Evolutionary conservation across 2,797 vertebrate genomes (phyloP), one percentile per base, ranked within the genome.

Genomic region (Lagorchestes hirsutus): DNA sequence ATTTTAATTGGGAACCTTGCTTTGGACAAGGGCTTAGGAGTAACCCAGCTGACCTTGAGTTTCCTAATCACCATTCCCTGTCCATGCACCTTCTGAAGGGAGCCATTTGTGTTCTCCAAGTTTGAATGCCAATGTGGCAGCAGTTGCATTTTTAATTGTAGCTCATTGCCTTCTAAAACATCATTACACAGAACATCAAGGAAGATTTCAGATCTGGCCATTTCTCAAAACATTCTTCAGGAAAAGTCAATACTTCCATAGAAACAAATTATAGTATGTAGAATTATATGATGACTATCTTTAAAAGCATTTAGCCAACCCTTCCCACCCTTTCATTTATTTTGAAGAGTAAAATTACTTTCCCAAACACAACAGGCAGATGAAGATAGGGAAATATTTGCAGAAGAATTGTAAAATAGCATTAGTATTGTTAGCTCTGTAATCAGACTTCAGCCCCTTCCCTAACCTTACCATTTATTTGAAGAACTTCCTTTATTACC

Each of bases 401-500:
- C 92, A 91, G 55, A 95, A 13, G 91, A 97, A 96, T 93, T 96
- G 91, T 1, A 1, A 27, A 31, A 40, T 0, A 0, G n/a, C 92
- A 11, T 29, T 93, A 62, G 94, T 94, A 91, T 93, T 3, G 94
- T 97, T 96, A 96, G 62, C 27, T 92, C 93, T 93, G 90, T 95
- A 96, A 93, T 93, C 90, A 94, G 98, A 92, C 62, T 93, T 55
- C 92, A 98, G 96, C 94, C 95, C 97, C 97, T 97, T 98, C 90
- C 92, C 92, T 97, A 97, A 98, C 97, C 96, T 97, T 96, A 93
- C 95, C 90, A 59, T 92, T 97, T 98, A 98, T 98, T 97, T 98
- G 98, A 98, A 97, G 98, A 98, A 97, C 96, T 98, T 97, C 97
- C 93, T 97, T 98, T 98, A 98, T 98, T 98, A 98, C 97, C 98